These are phyloP conservation scores for Euborellia annulipes DNA, from an alignment of 1,140 invertebrate species.

Conservation along the genomic window DNA sequence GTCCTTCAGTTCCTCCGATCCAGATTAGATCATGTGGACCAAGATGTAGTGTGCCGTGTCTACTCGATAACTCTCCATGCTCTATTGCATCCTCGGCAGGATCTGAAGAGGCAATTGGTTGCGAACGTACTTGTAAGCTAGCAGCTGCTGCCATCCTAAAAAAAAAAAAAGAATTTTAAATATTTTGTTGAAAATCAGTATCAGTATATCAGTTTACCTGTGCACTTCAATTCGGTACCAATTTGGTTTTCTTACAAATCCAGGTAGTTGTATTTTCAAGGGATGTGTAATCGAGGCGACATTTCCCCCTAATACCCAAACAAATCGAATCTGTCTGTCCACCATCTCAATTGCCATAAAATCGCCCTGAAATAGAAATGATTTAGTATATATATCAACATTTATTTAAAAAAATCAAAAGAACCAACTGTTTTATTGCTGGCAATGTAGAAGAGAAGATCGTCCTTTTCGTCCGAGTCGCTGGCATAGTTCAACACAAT, in stretches of 20 bases:
- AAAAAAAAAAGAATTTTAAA: no score
- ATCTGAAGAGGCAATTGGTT: no score
- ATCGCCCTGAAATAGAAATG: conserved; percentile 31
- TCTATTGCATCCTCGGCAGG: no score
- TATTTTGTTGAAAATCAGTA: no score
- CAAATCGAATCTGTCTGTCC: conserved; percentile 51
- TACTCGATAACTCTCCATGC: no score
- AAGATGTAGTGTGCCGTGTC: conserved; percentile 36
- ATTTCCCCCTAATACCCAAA: conserved; percentile 63
- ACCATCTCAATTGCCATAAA: conserved; percentile 67
- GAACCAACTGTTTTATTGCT: conserved; percentile 35
- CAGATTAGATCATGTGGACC: conserved; percentile 33
- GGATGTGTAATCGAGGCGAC: conserved; percentile 45
- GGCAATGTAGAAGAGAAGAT: conserved; percentile 47
- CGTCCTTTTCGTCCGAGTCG: conserved; percentile 38
- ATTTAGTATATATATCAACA: conserved; percentile 23
- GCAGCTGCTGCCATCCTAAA: no score
- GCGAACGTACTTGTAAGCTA: no score
- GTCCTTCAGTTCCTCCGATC: conserved; percentile 32
- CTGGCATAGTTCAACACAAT: conserved; percentile 51
- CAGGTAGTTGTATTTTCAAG: conserved; percentile 31
- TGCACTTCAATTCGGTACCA: conserved; percentile 60
- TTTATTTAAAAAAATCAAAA: conserved; percentile 16
- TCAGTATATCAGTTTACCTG: no score
- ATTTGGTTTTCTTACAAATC: conserved; percentile 40